Evolutionary conservation across 2,797 vertebrate species (phyloP).

Genomic region (Thaleichthys pacificus): DNA sequence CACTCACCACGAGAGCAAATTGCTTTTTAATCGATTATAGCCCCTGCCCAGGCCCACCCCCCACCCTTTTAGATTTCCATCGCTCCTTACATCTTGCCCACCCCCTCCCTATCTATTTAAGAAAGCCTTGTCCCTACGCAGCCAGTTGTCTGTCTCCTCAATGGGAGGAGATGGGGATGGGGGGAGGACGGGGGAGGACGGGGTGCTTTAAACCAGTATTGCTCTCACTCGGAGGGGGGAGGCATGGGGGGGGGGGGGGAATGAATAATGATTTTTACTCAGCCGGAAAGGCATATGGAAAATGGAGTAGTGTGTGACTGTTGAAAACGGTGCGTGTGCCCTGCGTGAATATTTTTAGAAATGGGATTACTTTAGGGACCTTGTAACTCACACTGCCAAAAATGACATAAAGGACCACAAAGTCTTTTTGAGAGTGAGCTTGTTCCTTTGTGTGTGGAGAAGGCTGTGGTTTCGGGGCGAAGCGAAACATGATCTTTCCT

Average conservation of each 20-base stretch:
- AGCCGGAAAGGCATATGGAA: background rate
- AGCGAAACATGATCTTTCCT: conserved; percentile 6
- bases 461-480: conserved; percentile 14
- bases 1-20: conserved; percentile 54
- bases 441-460: conserved; percentile 1
- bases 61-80: conserved; percentile 20
- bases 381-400: conserved; percentile 16
- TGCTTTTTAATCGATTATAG: conserved; percentile 68
- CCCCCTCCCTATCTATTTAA: conserved; percentile 52
- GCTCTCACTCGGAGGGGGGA: background rate
- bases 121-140: conserved; percentile 20
- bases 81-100: conserved; percentile 14
- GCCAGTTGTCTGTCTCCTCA: background rate
- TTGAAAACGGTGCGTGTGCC: background rate
- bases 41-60: conserved; percentile 54
- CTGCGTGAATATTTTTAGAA: conserved; percentile 43
- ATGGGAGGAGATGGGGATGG: background rate
- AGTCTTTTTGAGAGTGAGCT: conserved; percentile 25
- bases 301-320: background rate
- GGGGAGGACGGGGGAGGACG: too few species aligned
- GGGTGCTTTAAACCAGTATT: background rate
- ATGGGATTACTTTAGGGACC: conserved; percentile 22
- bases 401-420: conserved; percentile 30
- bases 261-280: conserved; percentile 3
- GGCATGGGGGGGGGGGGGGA: background rate